Base-by-base conservation (phyloP, 2,888 invertebrate species). In the Aporophyla nigra region DNA sequence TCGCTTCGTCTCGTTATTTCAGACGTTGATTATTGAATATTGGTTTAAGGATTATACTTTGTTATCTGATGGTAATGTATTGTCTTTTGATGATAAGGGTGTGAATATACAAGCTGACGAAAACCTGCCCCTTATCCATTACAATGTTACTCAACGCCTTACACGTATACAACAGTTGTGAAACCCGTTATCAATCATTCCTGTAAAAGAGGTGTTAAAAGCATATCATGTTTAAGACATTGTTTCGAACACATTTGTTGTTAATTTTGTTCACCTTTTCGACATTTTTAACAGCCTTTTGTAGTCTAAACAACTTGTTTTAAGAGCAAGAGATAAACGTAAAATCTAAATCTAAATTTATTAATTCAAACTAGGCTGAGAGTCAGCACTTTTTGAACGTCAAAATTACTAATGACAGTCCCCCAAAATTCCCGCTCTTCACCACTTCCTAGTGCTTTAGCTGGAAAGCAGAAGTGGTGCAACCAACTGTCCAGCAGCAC, bases 1-100 rank as follows among this genome's bases (percentile, higher is more conserved):
- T 86, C 90, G 90, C 91, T 90, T 88, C 91, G 86, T 91, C 91
- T 93, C 91, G 91, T 93, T 93, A 94, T 93, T 88, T 91, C 74
- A 88, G 93, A 93, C 92, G 85, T 91, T 93, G 90, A 92, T 92
- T 91, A 91, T 88, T 74, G 84, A 81, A 82, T 88, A 84, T 88
- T 78, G 83, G 73, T 72, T 71, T 68, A 78, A 76, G 66, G 76
- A 84, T 80, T 73, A 85, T 77, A 75, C 76, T 68, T 67, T 82
- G 59, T 68, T 72, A 80, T 74, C 77, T 75, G 82, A 76, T 76
- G 69, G 40, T 67, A 76, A 74, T 43, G 65, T 76, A 62, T 71
- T 79, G 74, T 83, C 69, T 79, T 82, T 70, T 51, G 69, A 54
- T 71, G 62, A 83, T 81, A 81, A 82, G 43, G 14, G n/a, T 53